A percentile compares a stretch with the other conserved stretches of the same genome.
Evolutionary conservation across 2,888 invertebrate genomes (phyloP).

Genomic region (Bhutanitis thaidina): DNA sequence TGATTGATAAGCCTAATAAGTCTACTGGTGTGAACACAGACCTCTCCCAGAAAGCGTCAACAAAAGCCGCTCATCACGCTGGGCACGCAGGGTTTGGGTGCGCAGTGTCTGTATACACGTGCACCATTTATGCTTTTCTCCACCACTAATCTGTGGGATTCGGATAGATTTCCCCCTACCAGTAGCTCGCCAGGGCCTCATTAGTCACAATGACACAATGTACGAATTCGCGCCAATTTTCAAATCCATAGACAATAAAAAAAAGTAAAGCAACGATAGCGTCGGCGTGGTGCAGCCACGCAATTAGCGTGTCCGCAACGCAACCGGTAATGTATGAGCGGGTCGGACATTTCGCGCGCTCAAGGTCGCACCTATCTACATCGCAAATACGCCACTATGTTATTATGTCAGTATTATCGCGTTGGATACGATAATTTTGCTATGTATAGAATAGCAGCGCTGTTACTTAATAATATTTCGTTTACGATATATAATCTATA

Average conservation of each 20-base stretch:
- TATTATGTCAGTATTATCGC: slow-evolving; percentile 18
- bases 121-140: too few species aligned
- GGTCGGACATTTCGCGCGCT: slow-evolving; percentile 8
- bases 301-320: not conserved
- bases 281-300: not conserved
- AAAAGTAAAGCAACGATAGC: not conserved
- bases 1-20: too few species aligned
- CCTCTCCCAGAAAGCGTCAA: too few species aligned
- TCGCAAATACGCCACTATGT: slow-evolving; percentile 14
- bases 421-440: slow-evolving; percentile 5
- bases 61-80: too few species aligned
- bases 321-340: not conserved
- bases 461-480: slow-evolving; percentile 1
- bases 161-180: too few species aligned
- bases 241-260: not conserved
- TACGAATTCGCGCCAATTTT: not conserved
- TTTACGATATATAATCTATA: not conserved
- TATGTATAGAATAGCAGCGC: slow-evolving; percentile 7
- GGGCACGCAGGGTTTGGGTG: too few species aligned
- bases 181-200: too few species aligned
- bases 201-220: too few species aligned
- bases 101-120: too few species aligned
- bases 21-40: too few species aligned
- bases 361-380: slow-evolving; percentile 6
- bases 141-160: too few species aligned